Evolutionary conservation across 2,113 vertebrate genomes (phyloP), one percentile per base, ranked within the genome.

Genomic region (Mustela lutreola): DNA sequence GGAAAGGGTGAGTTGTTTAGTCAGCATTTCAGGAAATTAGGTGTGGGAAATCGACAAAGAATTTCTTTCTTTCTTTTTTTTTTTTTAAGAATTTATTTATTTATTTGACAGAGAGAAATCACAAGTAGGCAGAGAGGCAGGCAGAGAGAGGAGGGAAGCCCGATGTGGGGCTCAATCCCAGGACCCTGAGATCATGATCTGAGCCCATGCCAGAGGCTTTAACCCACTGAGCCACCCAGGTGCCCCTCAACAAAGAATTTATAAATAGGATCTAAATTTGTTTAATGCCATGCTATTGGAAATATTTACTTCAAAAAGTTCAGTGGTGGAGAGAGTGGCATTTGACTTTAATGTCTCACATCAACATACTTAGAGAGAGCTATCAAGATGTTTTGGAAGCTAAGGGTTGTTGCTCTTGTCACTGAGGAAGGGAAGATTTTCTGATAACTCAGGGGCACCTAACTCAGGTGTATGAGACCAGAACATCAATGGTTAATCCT

Each of bases 221-320:
- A 42, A 42, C 39, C 39, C 39, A 42, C 39, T 42, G 39, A 42
- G 39, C 39, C 39, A 42, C 39, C 39, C 39, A 42, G 39, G 39
- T 42, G 39, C 39, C 39, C 39, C 39, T 42, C 45, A 8, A 15
- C 33, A 63, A 65, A 31, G 6, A 78, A 14, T 28, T 31, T 83
- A 10, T 26, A 83, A 91, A 70, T 1, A 78, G 18, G 2, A 79
- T 78, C 31, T 28, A 63, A 56, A 56, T 28, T 45, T 79, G n/a
- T 80, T 67, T 70, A 84, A 39, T 67, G 28, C 15, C n/a, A 71
- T 28, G 42, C 6, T 78, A 14, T 31, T 60, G 2, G 33, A 92
- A 53, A 84, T 63, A 71, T 79, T 73, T 89, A 78, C 39, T 92
- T 36, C 22, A 45, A 45, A 42, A 93, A 63, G 65, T 90, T 97